Evolutionary conservation across 2,113 vertebrate species (phyloP), one percentile per base, ranked within the genome.

Genomic region (Paedocypris sp.): DNA sequence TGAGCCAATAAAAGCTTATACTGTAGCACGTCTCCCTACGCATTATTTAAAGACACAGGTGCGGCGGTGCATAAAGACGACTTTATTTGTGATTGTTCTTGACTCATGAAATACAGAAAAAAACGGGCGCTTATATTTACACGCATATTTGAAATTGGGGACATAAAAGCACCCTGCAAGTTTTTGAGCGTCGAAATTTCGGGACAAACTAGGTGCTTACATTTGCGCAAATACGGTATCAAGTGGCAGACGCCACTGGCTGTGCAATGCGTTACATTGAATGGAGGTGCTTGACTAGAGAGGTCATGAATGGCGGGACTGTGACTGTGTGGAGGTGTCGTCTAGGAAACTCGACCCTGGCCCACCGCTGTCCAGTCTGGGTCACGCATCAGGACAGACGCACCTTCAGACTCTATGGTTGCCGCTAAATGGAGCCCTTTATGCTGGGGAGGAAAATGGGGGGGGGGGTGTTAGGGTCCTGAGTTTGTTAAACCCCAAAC

Each of bases 341-440:
- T 57, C 31, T 35, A 7, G 28, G 45, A 39, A 66, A 50, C 57
- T 49, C 31, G 54, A 60, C 56, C 36, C 43, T 64, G 47, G 41
- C 41, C 59, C 43, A 50, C 50, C 19, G 41, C 43, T 52, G 15
- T 29, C 48, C 28, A 39, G 12, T 28, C 38, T 38, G 46, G 64
- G 64, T 67, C 60, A 41, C 49, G 18, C 61, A 56, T 61, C 49
- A 64, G 47, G 62, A 60, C 53, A 69, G 63, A 47, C 39, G 63
- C 61, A 72, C 68, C 61, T 76, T 72, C 53, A 70, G 69, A 74
- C 26, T 41, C 52, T 12, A n/a, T 23, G 67, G 66, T 72, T 66
- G 72, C 62, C 62, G 61, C 20, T 87, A 83, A 87, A 87, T 86
- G 80, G 82, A 79, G 72, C 77, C 80, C 85, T 86, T 87, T 86